These are phyloP conservation scores for Genyomyrus donnyi DNA, from an alignment of 2,113 vertebrate species.

Conservation along the genomic window DNA sequence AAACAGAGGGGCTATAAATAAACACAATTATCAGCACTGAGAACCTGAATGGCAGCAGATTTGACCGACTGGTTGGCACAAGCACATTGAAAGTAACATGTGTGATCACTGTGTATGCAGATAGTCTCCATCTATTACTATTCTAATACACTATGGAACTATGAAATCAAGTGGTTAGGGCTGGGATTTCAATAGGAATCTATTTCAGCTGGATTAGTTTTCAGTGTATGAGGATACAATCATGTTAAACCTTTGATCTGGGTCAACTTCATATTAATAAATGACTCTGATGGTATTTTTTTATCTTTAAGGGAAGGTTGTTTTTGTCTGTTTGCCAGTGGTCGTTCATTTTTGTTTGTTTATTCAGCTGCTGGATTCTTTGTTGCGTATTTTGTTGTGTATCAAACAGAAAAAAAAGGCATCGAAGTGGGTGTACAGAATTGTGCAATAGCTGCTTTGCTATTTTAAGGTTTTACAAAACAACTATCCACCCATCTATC, in stretches of 20 bases:
- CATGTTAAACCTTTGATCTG: not conserved
- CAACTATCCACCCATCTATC: not conserved
- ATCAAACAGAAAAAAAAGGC: not conserved
- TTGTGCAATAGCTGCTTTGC: not conserved
- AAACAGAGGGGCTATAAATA: not conserved
- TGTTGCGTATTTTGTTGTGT: not conserved
- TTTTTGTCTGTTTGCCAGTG: not conserved
- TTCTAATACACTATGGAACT: not conserved
- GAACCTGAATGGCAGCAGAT: not conserved
- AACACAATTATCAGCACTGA: not conserved
- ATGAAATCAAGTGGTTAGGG: not conserved
- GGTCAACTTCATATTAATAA: not conserved
- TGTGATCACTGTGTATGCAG: not conserved
- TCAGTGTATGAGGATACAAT: not conserved
- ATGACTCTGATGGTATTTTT: not conserved
- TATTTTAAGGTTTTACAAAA: not conserved
- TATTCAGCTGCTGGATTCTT: not conserved
- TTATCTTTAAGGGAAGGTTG: not conserved
- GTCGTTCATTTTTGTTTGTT: not conserved
- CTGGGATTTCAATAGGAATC: not conserved
- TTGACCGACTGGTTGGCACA: not conserved
- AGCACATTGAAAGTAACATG: not conserved
- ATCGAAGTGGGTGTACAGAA: not conserved
- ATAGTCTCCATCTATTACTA: not conserved
- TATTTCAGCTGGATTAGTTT: not conserved